A percentile compares a stretch with the other conserved stretches of the same genome.
Conservation (phyloP, 2,113 vertebrate genomes). For the Raja brachyura region DNA sequence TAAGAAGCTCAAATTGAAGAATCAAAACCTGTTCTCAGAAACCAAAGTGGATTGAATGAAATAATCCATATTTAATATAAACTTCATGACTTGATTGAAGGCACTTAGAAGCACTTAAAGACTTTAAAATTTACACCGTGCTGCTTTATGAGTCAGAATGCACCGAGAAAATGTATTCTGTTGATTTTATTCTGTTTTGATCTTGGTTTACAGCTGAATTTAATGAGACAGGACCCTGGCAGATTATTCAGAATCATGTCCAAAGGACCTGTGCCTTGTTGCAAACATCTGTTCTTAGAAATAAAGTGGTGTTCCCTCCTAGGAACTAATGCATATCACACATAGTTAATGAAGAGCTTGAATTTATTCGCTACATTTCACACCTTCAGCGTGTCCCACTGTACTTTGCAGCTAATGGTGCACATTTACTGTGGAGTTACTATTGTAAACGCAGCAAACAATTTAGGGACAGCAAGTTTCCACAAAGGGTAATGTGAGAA, state of each 20-base stretch:
- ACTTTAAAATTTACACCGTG: background rate
- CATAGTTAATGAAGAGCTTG: background rate
- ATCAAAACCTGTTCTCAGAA: background rate
- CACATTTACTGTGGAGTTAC: no score
- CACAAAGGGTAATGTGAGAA: background rate
- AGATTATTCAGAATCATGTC: background rate
- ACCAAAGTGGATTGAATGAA: background rate
- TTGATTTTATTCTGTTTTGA: background rate
- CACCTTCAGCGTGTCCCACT: no score
- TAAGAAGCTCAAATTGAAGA: background rate
- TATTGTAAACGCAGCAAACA: no score
- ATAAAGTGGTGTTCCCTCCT: background rate
- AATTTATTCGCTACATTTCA: no score
- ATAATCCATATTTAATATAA: background rate
- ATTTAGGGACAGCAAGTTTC: no score
- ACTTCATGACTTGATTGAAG: background rate
- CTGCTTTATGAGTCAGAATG: background rate
- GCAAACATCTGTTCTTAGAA: background rate
- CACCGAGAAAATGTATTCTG: background rate
- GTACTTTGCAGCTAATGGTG: no score
- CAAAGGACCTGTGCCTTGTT: background rate
- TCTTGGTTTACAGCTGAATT: background rate
- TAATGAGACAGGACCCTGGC: conserved; percentile 12
- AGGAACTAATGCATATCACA: background rate
- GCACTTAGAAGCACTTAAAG: background rate